Base-by-base conservation (phyloP, 2,113 vertebrate genomes). In the Danionella cerebrum region DNA sequence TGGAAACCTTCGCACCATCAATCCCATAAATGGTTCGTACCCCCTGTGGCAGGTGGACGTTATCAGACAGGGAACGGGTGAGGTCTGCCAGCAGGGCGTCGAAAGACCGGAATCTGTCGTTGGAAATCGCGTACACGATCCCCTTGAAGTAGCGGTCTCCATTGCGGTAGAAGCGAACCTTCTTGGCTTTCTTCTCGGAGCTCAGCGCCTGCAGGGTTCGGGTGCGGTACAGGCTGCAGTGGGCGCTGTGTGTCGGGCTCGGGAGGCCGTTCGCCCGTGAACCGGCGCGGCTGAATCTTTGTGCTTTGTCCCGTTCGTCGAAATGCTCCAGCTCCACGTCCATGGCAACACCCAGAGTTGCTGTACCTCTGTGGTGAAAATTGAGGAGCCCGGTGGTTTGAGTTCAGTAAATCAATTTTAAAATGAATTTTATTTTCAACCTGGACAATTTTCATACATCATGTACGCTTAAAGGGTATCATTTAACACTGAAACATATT, bases 271-370 rank as follows among this genome's bases (percentile, higher is more conserved):
- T 97, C 19, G 92, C 93, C 69, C 93, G 89, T 0, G 96, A 95
- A 38, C 85, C 80, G 54, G 92, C 89, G 9, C 93, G 84, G 42
- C 90, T 89, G 53, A 94, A 94, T 10, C 96, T 84, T 81, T 92
- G 92, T 4, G 94, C 94, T 84, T 96, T 96, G 78, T 99, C 96
- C 73, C 96, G 89, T 84, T 94, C 94, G 13, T 99, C 96, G 71
- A 99, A 99, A 76, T 99, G 96, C 81, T 98, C 96, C 87, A 98
- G 82, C 88, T 98, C 96, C 93, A 98, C 94, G 69, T 89, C 96
- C 93, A 98, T 95, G 69, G 89, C 88, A 85, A 53, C 73, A 85
- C 85, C 21, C 86, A 84, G 16, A 60, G 83, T 86, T 90, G 58
- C 53, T 75, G 69, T 19, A 71, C 39, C 45, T 74, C 77, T 79